Evolutionary conservation across 2,113 vertebrate genomes (phyloP), one percentile per base, ranked within the genome.

Genomic region (Entomyzon cyanotis): DNA sequence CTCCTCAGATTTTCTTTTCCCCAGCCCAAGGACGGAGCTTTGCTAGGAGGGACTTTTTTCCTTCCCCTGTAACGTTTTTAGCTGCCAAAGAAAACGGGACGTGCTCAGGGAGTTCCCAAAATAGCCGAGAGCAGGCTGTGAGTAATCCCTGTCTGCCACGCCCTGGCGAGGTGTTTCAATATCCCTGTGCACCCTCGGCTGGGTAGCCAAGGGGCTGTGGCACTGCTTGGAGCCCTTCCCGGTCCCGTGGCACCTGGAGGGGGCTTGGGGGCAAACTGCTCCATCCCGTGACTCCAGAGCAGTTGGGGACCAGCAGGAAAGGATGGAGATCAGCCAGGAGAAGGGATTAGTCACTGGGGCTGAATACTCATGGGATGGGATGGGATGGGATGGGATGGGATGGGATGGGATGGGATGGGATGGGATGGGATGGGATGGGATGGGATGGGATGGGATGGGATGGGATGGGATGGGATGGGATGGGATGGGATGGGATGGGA

Each of bases 81-180:
- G 65, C 91, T 93, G 95, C 92, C 93, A 94, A 93, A 93, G 81
- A 67, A 94, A 94, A 93, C 27, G 59, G 77, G 84, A 71, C 65
- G 77, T 19, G 3, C 31, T 78, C 86, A 39, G 37, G 75, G 74
- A 65, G 64, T 64, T 93, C 94, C 86, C 84, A 73, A 89, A 94
- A 94, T 87, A 91, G 84, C 89, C 1, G 13, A 60, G 92, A 70
- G 84, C 70, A 23, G 86, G 11, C 41, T 67, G 79, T 90, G 92
- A 89, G 69, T 84, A 94, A 96, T 92, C 50, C 90, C 70, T 0
- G 1, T 7, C 47, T 4, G 28, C 46, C 77, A 41, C 49, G 0
- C 83, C 94, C 90, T 33, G 80, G 55, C 0, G 60, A 83, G 90
- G 80, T 47, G 90, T 73, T 83, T 41, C 85, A 41, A 0, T 44